Base-by-base conservation (phyloP, 2,797 vertebrate genomes). In the Amazona ochrocephala region DNA sequence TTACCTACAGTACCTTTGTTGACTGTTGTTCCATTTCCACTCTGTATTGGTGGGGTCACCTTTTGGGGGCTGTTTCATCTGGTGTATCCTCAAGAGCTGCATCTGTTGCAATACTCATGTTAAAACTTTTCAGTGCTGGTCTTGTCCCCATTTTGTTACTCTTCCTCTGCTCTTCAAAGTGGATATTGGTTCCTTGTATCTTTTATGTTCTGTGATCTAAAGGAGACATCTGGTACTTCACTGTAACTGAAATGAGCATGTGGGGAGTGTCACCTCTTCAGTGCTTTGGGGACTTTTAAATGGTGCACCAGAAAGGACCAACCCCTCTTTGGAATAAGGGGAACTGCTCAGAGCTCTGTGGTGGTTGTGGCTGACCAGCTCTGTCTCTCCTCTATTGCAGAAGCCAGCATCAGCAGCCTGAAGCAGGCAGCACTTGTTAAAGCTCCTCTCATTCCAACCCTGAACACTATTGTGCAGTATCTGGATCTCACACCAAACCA, bases 351-450 rank as follows among this genome's bases (percentile, higher is more conserved):
- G 7, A 4, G n/a, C 34, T 13, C 30, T 37, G 53, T 11, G 26
- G 26, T 32, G 61, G 20, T 15, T 3, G 1, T 4, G 11, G 50
- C 50, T 89, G 82, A 79, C 13, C 42, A 10, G 72, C 2, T 2
- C 44, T 24, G 68, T 7, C 29, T 54, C 3, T 37, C 34, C 20
- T n/a, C 84, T 50, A 14, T 96, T 92, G 48, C 97, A 99, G 99
- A 99, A 95, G 99, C 99, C 85, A 99, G 99, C 93, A 99, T 99
- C 73, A 99, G 98, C 97, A 99, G 99, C 91, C 97, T 99, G 93
- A 99, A 99, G 74, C 99, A 99, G 96, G 99, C 99, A 3, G 99
- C 99, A 1, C 97, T 99, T 29, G 98, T 99, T 68, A 99, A 99
- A 96, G 99, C 98, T 0, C 98, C 98, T 0, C 98, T 98, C 62